Evolutionary conservation across 2,888 invertebrate genomes (phyloP), one percentile per base, ranked within the genome.

Genomic region (Andrena praecox): DNA sequence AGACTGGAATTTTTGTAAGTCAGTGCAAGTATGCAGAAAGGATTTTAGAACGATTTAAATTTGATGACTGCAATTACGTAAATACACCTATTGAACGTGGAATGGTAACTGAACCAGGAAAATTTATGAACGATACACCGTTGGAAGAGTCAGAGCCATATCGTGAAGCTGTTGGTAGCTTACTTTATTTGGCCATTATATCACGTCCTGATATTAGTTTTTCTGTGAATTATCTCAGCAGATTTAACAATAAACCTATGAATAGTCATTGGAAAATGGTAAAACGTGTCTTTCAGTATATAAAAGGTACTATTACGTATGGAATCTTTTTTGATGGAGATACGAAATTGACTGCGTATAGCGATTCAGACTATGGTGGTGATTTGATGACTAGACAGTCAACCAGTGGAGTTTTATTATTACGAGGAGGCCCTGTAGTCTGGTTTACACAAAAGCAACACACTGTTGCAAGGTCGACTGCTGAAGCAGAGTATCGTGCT

Each of bases 401-500:
- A 27, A 90, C 91, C 0, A 91, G 89, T 84, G 90, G 89, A 64
- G 71, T 90, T 29, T 66, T 90, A 52, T 69, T 89, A 7, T 2
- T 85, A 24, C 64, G 83, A 70, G 90, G 89, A 83, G 90, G 89
- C 8, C 91, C 90, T 35, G 78, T 90, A 42, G 82, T 90, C 2
- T 91, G 90, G 90, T 80, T 70, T 27, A 27, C 86, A 1, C 82
- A 87, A 75, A 89, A 87, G 64, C 89, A 90, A 82, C 68, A 72
- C 20, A 54, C 60, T 52, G 76, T 78, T 20, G 52, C 52, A 2
- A 52, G 64, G n/a, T 91, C 90, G 7, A 87, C 90, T 62, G 90
- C 90, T n/a, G 90, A 91, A 82, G 90, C 90, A 7, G 89, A 91
- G 70, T 92, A 91, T 84, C 80, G 91, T 77, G 90, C 91, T 6